Evolutionary conservation across 2,113 vertebrate species (phyloP).

Genomic region (Crocuta crocuta): DNA sequence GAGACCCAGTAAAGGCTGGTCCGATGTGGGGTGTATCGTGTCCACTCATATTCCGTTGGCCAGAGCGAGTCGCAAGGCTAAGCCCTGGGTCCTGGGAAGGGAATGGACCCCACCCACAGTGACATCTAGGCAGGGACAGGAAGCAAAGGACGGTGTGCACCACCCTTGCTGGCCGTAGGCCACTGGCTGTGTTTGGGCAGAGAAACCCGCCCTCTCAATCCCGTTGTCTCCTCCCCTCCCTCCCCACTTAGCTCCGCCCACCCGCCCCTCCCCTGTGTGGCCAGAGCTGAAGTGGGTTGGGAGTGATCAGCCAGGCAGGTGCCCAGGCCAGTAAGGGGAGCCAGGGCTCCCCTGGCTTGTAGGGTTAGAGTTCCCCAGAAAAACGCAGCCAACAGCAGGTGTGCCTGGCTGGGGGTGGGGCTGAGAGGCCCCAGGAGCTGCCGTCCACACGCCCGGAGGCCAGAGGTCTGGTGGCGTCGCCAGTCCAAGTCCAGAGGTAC

Average conservation of each 20-base stretch:
- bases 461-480: not conserved
- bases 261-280: no score
- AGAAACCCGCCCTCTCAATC: not conserved
- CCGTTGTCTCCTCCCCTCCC: not conserved
- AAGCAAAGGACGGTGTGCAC: rapidly evolving
- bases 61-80: not conserved
- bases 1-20: not conserved
- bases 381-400: not conserved
- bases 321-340: not conserved
- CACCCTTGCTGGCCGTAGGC: not conserved
- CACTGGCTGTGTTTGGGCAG: not conserved
- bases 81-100: not conserved
- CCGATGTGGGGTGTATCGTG: rapidly evolving
- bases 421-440: not conserved
- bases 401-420: not conserved
- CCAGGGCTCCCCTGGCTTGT: not conserved
- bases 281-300: not conserved
- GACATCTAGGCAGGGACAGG: no score
- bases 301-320: not conserved
- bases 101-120: rapidly evolving
- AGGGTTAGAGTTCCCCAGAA: not conserved
- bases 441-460: not conserved
- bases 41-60: not conserved
- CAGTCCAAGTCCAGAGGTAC: not conserved
- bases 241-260: not conserved